Evolutionary conservation across 2,888 invertebrate species (phyloP).

Genomic region (Oscheius sp.): DNA sequence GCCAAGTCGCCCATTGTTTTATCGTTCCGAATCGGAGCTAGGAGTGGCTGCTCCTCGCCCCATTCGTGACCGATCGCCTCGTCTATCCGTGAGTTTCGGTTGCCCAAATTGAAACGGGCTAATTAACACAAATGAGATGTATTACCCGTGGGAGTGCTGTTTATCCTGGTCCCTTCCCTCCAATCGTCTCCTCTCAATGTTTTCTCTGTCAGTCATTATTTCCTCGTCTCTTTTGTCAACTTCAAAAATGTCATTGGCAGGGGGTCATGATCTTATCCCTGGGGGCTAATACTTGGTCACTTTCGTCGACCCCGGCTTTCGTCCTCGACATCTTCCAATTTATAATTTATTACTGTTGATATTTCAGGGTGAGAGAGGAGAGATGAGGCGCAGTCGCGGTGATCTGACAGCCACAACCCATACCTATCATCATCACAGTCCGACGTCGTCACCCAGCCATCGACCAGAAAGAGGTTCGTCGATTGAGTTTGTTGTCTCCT

Average conservation of each 20-base stretch:
- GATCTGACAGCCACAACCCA: constrained; percentile 8
- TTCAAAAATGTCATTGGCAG: not conserved
- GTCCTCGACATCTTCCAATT: not conserved
- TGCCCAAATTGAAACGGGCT: not conserved
- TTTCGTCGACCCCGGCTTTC: not conserved
- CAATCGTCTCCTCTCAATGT: no score
- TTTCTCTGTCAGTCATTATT: not conserved
- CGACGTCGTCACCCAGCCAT: constrained; percentile 27
- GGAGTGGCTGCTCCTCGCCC: constrained; percentile 12
- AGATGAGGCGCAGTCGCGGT: constrained; percentile 33
- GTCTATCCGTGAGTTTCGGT: constrained; percentile 19
- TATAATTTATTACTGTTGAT: constrained; percentile 1
- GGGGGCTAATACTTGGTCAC: not conserved
- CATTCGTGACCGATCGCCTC: constrained; percentile 22
- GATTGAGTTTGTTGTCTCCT: no score
- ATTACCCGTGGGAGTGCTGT: not conserved
- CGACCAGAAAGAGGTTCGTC: constrained; percentile 28
- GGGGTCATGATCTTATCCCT: constrained; percentile 5
- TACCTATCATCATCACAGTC: constrained; percentile 5
- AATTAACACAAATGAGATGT: not conserved
- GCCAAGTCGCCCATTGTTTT: constrained; percentile 33
- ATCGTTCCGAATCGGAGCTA: constrained; percentile 32
- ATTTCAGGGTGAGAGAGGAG: constrained; percentile 36
- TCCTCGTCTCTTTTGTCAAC: not conserved
- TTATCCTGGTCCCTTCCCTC: not conserved